Conservation (phyloP, 2,888 invertebrate species). For the Melipona bicolor region DNA sequence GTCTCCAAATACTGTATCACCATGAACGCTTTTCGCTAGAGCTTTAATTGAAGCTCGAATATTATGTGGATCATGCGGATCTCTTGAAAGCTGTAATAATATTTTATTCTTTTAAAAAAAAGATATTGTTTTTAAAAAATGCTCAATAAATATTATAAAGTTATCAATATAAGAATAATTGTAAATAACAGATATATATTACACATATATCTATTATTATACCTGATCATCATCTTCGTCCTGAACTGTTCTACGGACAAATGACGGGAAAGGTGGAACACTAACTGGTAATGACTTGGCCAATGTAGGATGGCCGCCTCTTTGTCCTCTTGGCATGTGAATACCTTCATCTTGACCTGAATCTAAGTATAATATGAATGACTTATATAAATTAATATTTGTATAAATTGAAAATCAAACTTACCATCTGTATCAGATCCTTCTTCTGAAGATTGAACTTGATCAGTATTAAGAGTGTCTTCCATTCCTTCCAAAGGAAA, state of each 20-base stretch:
- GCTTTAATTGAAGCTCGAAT: slow-evolving; percentile 97
- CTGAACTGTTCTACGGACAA: slow-evolving; percentile 79
- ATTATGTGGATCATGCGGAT: slow-evolving; percentile 87
- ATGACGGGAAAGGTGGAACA: slow-evolving; percentile 87
- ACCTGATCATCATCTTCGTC: slow-evolving; percentile 86
- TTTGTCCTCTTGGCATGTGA: slow-evolving; percentile 85
- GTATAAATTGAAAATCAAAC: slow-evolving; percentile 48
- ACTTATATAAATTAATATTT: slow-evolving; percentile 11
- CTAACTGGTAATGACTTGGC: slow-evolving; percentile 93
- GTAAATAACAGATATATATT: neutral
- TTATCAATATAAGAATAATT: neutral
- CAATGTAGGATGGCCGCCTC: slow-evolving; percentile 85
- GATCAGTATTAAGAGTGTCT: slow-evolving; percentile 80
- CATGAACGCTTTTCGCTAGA: slow-evolving; percentile 95
- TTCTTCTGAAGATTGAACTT: slow-evolving; percentile 84
- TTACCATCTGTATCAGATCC: slow-evolving; percentile 91
- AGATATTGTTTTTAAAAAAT: neutral
- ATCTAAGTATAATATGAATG: slow-evolving; percentile 74
- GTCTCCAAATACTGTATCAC: slow-evolving; percentile 94
- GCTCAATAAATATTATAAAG: neutral
- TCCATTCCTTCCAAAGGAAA: slow-evolving; percentile 92
- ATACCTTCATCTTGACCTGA: slow-evolving; percentile 87
- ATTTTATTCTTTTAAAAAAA: slow-evolving; percentile 42
- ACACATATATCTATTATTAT: slow-evolving; percentile 67
- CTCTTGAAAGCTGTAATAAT: slow-evolving; percentile 74